Base-by-base conservation (phyloP, 2,113 vertebrate species). In the Scytalopus superciliaris region DNA sequence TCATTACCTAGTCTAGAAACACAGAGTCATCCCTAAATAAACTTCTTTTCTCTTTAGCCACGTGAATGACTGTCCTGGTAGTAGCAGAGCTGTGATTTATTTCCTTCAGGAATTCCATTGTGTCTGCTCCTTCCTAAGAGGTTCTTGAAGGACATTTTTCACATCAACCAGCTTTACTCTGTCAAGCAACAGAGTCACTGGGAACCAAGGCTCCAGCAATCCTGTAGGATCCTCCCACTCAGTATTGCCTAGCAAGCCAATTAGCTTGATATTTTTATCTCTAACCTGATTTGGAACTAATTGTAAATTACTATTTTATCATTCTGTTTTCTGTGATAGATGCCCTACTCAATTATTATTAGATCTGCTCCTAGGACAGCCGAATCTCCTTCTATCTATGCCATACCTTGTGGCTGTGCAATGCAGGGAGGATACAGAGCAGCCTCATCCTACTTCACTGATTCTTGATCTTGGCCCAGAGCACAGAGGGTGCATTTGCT, bases 261-360 rank as follows among this genome's bases (percentile, higher is more conserved):
- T 96, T 97, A 95, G 81, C 84, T 94, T 91, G 93, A 15, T 97
- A 97, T 96, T 97, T 97, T 97, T 97, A 95, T 93, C 96, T 96
- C 75, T 96, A 97, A 97, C 94, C 91, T 96, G 94, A 94, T 96
- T 96, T 96, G 88, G 49, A 95, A 63, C 90, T 95, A 97, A 97
- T 91, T 90, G 93, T 97, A 94, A 95, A 97, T 94, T 87, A 77
- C 94, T 94, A 87, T 86, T 93, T 96, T 92, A 96, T 74, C 84
- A 94, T 95, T 93, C 93, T 97, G 91, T 92, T 96, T 97, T 93
- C 80, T 92, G 57, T 97, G 94, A 94, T 96, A 91, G 95, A 97
- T 96, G 87, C 57, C 79, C 94, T 83, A 45, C 81, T 95, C 91
- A 80, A 95, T 96, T 96, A 94, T 88, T 94, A 95, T 97, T 96